phyloP scores from a whole-genome alignment of 2,113 vertebrate species.

The Pteropus alecto region DNA sequence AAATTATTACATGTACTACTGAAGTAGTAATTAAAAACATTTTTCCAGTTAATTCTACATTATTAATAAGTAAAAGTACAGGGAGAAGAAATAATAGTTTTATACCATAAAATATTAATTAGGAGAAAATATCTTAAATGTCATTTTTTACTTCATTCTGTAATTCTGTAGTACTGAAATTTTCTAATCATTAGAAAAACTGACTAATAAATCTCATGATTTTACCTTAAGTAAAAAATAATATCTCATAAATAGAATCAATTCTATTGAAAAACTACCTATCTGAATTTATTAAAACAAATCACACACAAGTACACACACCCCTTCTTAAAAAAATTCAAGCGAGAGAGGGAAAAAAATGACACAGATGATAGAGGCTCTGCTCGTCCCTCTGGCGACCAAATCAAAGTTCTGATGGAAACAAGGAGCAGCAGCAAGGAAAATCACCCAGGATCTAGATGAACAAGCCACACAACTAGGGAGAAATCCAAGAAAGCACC shows the following conservation, averaged over 20 bases:
- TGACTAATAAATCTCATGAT: not conserved
- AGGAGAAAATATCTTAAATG: constrained; percentile 26
- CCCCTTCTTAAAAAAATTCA: too few species aligned
- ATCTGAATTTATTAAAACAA: constrained; percentile 8
- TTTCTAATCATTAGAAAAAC: not conserved
- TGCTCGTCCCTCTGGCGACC: too few species aligned
- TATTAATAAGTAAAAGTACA: constrained; percentile 23
- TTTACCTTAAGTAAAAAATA: constrained; percentile 12
- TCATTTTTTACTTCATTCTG: not conserved
- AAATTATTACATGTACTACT: constrained; percentile 14
- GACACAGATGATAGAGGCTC: too few species aligned
- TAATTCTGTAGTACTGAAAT: not conserved
- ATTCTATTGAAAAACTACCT: not conserved
- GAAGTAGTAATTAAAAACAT: not conserved
- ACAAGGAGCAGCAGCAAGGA: too few species aligned
- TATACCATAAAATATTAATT: constrained; percentile 45
- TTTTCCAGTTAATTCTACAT: not conserved
- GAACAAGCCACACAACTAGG: too few species aligned
- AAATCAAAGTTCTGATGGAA: too few species aligned
- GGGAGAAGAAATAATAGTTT: not conserved
- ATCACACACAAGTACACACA: not conserved
- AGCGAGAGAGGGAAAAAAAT: too few species aligned
- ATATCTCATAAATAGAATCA: constrained; percentile 28
- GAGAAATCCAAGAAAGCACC: too few species aligned
- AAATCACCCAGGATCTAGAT: too few species aligned